A percentile compares a stretch with the other conserved stretches of the same genome.
These are phyloP conservation scores for Cavia porcellus DNA, from an alignment of 2,113 vertebrate species.

Conservation along the genomic window DNA sequence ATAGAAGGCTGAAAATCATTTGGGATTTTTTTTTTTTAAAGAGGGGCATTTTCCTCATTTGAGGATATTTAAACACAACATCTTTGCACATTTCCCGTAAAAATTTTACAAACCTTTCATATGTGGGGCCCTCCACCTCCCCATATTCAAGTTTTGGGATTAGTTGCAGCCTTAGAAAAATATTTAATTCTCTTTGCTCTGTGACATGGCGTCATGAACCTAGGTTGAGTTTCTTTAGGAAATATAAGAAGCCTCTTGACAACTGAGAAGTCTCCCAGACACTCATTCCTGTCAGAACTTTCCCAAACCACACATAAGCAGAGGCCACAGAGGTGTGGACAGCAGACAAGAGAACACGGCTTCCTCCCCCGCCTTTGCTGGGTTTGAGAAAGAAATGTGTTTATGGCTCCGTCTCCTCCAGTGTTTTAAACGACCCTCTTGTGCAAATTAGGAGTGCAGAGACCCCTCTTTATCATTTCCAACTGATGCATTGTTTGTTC, in stretches of 20 bases:
- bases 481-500: background rate
- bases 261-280: slow-evolving; percentile 76
- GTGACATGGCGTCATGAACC: slow-evolving; percentile 72
- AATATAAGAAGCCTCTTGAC: slow-evolving; percentile 83
- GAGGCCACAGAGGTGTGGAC: background rate
- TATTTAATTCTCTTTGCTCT: slow-evolving; percentile 76
- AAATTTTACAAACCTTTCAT: slow-evolving; percentile 67
- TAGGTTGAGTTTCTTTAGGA: slow-evolving; percentile 79
- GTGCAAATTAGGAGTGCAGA: background rate
- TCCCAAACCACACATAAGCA: slow-evolving; percentile 55
- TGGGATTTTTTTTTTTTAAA: background rate
- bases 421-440: slow-evolving; percentile 23
- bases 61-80: slow-evolving; percentile 74
- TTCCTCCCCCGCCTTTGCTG: background rate
- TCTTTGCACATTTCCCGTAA: slow-evolving; percentile 75
- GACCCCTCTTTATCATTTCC: background rate
- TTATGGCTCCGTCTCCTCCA: background rate
- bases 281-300: slow-evolving; percentile 54
- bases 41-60: slow-evolving; percentile 68
- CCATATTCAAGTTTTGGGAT: slow-evolving; percentile 67
- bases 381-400: slow-evolving; percentile 18
- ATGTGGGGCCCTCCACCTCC: background rate
- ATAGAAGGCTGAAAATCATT: slow-evolving; percentile 74
- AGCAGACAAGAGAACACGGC: background rate
- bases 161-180: slow-evolving; percentile 69